Conservation (phyloP, 2,888 invertebrate species). For the Sinelater perroti region DNA sequence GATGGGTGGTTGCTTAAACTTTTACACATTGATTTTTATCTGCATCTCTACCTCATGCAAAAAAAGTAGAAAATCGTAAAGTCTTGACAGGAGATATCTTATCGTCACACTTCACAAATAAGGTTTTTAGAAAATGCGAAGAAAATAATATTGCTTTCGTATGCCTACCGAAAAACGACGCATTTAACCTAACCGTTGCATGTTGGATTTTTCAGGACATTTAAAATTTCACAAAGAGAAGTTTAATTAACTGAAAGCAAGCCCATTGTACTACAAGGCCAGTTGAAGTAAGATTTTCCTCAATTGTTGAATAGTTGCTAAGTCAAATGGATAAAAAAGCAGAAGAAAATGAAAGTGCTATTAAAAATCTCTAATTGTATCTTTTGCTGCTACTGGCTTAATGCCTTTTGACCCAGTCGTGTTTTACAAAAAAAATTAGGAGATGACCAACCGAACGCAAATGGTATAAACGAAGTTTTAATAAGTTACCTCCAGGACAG, state of each 20-base stretch:
- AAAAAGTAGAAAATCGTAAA: too few species aligned
- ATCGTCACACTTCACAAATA: too few species aligned
- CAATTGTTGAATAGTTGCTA: not conserved
- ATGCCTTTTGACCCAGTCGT: conserved; percentile 20
- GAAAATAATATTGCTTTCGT: too few species aligned
- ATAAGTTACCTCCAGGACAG: conserved; percentile 36
- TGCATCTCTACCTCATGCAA: too few species aligned
- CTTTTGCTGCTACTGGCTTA: conserved; percentile 27
- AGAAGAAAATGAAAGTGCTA: not conserved
- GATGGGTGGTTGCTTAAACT: too few species aligned
- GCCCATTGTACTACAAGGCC: conserved; percentile 4
- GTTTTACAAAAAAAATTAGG: conserved; percentile 35
- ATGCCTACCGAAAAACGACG: too few species aligned
- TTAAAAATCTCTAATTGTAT: conserved; percentile 16
- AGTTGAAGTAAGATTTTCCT: conserved; percentile 20
- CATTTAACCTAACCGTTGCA: conserved; percentile 45
- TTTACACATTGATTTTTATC: too few species aligned
- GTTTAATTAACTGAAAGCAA: not conserved
- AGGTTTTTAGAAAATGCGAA: too few species aligned
- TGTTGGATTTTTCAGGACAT: conserved; percentile 46
- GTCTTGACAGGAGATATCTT: too few species aligned
- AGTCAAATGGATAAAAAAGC: conserved; percentile 10
- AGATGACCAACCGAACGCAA: not conserved
- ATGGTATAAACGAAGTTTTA: not conserved
- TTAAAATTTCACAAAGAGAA: conserved; percentile 44